These are phyloP conservation scores for Neostethus bicornis DNA, from an alignment of 2,797 vertebrate genomes.

Conservation along the genomic window DNA sequence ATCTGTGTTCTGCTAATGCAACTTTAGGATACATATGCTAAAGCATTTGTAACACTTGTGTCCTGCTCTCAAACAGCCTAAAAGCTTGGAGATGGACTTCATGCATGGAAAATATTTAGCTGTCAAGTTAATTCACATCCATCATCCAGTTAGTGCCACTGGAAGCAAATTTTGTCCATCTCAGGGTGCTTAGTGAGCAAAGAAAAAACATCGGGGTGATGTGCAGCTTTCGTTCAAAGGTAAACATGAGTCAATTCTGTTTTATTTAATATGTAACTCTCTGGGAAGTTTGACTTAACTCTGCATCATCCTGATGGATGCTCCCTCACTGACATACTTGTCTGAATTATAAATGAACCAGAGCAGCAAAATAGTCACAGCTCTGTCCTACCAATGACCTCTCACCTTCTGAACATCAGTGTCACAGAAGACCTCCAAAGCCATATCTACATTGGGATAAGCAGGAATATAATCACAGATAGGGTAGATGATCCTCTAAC, in stretches of 20 bases:
- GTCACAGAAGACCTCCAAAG: conserved; percentile 10
- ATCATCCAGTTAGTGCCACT: conserved; percentile 43
- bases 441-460: conserved; percentile 7
- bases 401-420: conserved; percentile 65
- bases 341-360: conserved; percentile 77
- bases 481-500: conserved; percentile 40
- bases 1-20: conserved; percentile 31
- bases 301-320: conserved; percentile 59
- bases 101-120: conserved; percentile 22
- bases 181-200: conserved; percentile 14
- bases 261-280: conserved; percentile 37
- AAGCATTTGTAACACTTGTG: conserved; percentile 34
- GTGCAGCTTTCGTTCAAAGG: conserved; percentile 26
- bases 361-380: conserved; percentile 47
- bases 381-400: conserved; percentile 56
- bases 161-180: conserved; percentile 53
- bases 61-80: conserved; percentile 10
- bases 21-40: conserved; percentile 23
- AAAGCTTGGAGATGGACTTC: conserved; percentile 23
- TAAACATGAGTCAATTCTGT: conserved; percentile 13
- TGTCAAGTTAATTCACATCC: conserved; percentile 34
- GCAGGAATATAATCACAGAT: conserved; percentile 11
- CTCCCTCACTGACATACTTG: conserved; percentile 58
- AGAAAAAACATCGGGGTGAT: conserved; percentile 30
- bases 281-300: conserved; percentile 52